Percentiles rank a stretch among this genome's conserved stretches.
phyloP scores from a whole-genome alignment of 2,797 vertebrate genomes.

The Masticophis lateralis region DNA sequence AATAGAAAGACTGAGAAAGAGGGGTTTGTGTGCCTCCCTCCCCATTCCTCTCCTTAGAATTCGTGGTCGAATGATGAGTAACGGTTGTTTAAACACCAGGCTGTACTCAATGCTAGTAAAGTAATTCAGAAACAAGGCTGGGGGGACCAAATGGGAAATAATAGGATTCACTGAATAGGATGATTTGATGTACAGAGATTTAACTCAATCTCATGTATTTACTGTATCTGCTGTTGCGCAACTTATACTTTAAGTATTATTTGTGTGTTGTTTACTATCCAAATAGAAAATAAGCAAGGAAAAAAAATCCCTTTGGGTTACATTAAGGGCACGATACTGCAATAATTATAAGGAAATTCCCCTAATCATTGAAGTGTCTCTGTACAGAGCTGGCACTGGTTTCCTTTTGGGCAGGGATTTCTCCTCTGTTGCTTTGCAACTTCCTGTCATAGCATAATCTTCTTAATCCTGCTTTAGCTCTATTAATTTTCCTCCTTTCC shows the following conservation, averaged over 20 bases:
- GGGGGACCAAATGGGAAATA: not conserved
- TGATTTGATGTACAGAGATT: not conserved
- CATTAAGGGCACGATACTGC: slow-evolving; percentile 41
- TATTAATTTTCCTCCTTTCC: slow-evolving; percentile 61
- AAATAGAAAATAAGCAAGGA: not conserved
- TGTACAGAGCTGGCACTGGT: slow-evolving; percentile 52
- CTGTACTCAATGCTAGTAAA: not conserved
- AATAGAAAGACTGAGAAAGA: not conserved
- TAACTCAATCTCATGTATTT: not conserved
- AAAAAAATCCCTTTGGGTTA: slow-evolving; percentile 34
- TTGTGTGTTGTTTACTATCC: not conserved
- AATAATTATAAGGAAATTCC: slow-evolving; percentile 59
- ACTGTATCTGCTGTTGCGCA: not conserved
- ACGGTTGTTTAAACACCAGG: not conserved
- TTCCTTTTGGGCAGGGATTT: slow-evolving; percentile 52
- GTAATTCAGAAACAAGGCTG: not conserved
- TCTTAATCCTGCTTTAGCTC: slow-evolving; percentile 69
- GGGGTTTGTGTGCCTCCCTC: not conserved
- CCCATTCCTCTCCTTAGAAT: not conserved
- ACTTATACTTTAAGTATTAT: not conserved
- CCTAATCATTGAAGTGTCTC: slow-evolving; percentile 44
- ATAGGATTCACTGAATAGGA: not conserved
- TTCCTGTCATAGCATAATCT: slow-evolving; percentile 67
- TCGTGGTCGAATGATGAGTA: not conserved
- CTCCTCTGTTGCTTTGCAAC: slow-evolving; percentile 59